These are phyloP conservation scores for Alloscopus bannaensis DNA, from an alignment of 2,888 invertebrate species.

Conservation along the genomic window DNA sequence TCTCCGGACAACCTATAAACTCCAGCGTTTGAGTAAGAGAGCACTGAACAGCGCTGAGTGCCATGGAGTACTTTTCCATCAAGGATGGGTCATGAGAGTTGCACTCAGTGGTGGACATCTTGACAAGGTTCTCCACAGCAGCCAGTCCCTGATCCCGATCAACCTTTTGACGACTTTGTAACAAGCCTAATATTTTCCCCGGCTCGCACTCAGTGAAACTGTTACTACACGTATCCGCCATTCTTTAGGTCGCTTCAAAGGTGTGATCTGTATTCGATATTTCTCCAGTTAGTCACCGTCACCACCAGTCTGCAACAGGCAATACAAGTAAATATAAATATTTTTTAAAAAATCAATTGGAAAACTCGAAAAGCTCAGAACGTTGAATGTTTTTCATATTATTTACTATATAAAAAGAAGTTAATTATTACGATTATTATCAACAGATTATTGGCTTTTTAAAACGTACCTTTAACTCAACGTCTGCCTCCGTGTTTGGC, in stretches of 20 bases:
- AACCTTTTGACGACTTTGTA: constrained; percentile 47
- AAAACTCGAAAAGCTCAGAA: no score
- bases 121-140: constrained; percentile 33
- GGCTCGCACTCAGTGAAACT: constrained; percentile 17
- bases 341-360: no score
- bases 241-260: neutral
- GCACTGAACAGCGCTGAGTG: constrained; percentile 19
- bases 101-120: constrained; percentile 18
- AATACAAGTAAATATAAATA: no score
- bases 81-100: constrained; percentile 34
- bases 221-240: constrained; percentile 11
- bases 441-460: no score
- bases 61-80: constrained; percentile 29
- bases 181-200: constrained; percentile 40
- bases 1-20: neutral
- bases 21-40: constrained; percentile 22
- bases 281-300: no score
- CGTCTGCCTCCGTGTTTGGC: no score
- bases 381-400: no score
- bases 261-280: no score
- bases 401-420: no score
- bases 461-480: no score
- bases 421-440: no score
- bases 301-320: no score
- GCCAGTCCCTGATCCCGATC: constrained; percentile 52